Conservation (phyloP, 2,113 vertebrate species). For the Pionites leucogaster region DNA sequence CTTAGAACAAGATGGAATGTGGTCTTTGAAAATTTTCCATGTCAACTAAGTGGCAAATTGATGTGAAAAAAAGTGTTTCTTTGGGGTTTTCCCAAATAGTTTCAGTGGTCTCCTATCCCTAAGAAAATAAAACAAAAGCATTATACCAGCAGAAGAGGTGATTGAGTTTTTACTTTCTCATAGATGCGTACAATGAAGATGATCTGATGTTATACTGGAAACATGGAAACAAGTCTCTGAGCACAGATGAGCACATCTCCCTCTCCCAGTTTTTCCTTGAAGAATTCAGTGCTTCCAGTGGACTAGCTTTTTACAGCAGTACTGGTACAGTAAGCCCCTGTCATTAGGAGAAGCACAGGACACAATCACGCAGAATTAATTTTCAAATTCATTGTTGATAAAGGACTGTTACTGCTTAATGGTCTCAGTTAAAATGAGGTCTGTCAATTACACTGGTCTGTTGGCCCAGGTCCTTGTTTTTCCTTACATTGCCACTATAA, state of each 20-base stretch:
- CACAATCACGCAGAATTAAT: background rate
- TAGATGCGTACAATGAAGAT: conserved; percentile 92
- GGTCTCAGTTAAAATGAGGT: background rate
- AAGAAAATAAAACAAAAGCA: background rate
- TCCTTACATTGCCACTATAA: background rate
- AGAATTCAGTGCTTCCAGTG: conserved; percentile 89
- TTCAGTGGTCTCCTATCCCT: background rate
- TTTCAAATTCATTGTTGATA: background rate
- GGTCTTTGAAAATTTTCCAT: background rate
- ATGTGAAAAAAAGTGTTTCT: background rate
- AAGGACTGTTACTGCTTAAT: background rate
- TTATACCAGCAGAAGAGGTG: background rate
- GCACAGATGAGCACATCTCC: conserved; percentile 87
- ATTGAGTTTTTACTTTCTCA: conserved; percentile 43
- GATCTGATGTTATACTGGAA: conserved; percentile 95
- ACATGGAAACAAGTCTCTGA: conserved; percentile 87
- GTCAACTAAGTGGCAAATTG: background rate
- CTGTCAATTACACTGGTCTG: background rate
- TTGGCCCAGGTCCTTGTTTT: background rate
- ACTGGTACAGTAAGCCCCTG: conserved; percentile 77
- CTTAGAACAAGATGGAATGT: background rate
- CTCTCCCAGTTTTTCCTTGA: conserved; percentile 93
- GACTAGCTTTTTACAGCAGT: conserved; percentile 92
- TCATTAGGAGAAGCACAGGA: background rate
- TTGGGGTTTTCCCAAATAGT: background rate